Evolutionary conservation across 2,888 invertebrate genomes (phyloP).

Genomic region (Agrotis puta): DNA sequence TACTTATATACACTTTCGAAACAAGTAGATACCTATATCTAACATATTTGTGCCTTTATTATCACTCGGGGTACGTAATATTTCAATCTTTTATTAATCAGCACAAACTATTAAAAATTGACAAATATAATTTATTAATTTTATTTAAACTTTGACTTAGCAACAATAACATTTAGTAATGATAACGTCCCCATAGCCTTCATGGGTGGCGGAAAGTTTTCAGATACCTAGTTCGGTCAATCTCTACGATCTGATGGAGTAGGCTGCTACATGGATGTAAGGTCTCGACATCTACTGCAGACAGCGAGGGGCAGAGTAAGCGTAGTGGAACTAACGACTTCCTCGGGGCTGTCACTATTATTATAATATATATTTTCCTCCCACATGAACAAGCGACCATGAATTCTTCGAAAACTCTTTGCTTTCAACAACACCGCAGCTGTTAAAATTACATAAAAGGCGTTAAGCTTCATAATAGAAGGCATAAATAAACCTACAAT

Average conservation of each 20-base stretch:
- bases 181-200: slow-evolving; percentile 58
- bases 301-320: slow-evolving; percentile 45
- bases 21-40: slow-evolving; percentile 65
- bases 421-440: slow-evolving; percentile 65
- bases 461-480: slow-evolving; percentile 74
- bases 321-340: slow-evolving; percentile 54
- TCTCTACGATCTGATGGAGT: slow-evolving; percentile 58
- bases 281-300: slow-evolving; percentile 31
- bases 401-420: slow-evolving; percentile 63
- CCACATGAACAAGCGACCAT: slow-evolving; percentile 61
- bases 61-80: slow-evolving; percentile 73
- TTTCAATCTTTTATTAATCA: slow-evolving; percentile 61
- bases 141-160: slow-evolving; percentile 61
- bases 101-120: slow-evolving; percentile 66
- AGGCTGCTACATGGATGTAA: slow-evolving; percentile 43
- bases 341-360: slow-evolving; percentile 52
- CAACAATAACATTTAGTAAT: slow-evolving; percentile 66
- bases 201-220: slow-evolving; percentile 42
- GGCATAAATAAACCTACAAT: slow-evolving; percentile 84
- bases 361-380: slow-evolving; percentile 54
- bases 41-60: slow-evolving; percentile 75
- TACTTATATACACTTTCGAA: slow-evolving; percentile 66
- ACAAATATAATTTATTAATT: slow-evolving; percentile 65
- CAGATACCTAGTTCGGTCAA: slow-evolving; percentile 63
- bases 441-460: slow-evolving; percentile 70